phyloP scores from a whole-genome alignment of 2,113 vertebrate species.

The Ploceus nigricollis region DNA sequence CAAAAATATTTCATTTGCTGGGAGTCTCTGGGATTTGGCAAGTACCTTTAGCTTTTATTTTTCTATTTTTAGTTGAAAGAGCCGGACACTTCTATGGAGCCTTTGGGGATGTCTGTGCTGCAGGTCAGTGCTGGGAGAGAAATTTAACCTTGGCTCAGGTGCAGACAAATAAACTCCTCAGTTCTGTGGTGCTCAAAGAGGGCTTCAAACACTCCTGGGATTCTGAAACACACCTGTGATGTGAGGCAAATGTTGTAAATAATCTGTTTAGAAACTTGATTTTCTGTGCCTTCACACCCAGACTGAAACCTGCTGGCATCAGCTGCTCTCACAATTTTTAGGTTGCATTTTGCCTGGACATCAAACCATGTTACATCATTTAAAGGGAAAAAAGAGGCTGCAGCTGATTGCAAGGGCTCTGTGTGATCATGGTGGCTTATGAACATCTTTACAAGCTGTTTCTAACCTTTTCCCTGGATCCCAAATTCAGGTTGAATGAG shows the following conservation, averaged over 20 bases:
- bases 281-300: neutral
- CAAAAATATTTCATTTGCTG: neutral
- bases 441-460: neutral
- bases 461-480: neutral
- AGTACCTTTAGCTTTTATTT: neutral
- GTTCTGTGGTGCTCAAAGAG: neutral
- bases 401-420: neutral
- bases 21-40: neutral
- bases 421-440: neutral
- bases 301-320: neutral
- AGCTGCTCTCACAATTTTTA: neutral
- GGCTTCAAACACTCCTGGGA: neutral
- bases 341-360: neutral
- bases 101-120: neutral
- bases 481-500: neutral
- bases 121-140: neutral
- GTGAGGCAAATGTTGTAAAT: neutral
- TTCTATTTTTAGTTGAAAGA: neutral
- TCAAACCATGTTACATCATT: neutral
- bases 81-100: neutral
- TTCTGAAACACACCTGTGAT: neutral
- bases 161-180: neutral
- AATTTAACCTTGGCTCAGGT: neutral
- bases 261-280: neutral
- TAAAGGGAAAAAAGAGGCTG: neutral